These are phyloP conservation scores for Ectemnius continuus DNA, from an alignment of 2,888 invertebrate genomes.

Conservation along the genomic window DNA sequence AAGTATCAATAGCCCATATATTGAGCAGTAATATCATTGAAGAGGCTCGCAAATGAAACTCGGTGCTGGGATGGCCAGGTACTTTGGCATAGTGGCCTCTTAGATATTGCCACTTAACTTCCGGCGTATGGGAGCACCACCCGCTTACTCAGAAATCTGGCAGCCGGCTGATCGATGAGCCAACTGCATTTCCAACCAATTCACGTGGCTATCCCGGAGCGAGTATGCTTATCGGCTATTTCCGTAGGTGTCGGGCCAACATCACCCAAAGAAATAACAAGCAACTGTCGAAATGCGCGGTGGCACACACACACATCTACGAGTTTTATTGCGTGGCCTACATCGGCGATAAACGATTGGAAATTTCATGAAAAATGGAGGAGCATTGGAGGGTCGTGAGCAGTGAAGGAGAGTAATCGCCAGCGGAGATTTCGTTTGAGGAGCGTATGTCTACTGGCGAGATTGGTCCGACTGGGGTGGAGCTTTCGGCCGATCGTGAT, in stretches of 20 bases:
- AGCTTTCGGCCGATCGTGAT: not conserved
- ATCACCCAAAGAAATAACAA: too few species aligned
- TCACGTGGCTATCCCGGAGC: not conserved
- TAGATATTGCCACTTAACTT: not conserved
- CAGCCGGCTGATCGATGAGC: not conserved
- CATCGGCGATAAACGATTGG: too few species aligned
- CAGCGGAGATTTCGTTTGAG: not conserved
- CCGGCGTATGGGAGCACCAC: not conserved
- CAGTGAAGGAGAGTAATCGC: conserved; percentile 2
- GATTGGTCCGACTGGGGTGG: not conserved
- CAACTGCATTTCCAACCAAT: not conserved
- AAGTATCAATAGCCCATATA: too few species aligned
- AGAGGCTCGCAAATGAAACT: too few species aligned
- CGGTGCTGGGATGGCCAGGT: too few species aligned
- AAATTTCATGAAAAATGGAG: too few species aligned
- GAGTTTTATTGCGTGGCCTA: too few species aligned
- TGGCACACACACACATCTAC: too few species aligned
- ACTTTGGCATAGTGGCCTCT: not conserved
- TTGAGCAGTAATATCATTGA: too few species aligned
- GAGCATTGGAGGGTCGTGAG: not conserved
- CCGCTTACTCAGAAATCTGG: conserved; percentile 1
- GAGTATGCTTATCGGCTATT: not conserved
- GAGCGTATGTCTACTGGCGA: not conserved
- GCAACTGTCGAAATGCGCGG: too few species aligned
- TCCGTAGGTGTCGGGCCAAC: not conserved